Base-by-base conservation (phyloP, 2,797 vertebrate genomes). In the Lepus townsendii region DNA sequence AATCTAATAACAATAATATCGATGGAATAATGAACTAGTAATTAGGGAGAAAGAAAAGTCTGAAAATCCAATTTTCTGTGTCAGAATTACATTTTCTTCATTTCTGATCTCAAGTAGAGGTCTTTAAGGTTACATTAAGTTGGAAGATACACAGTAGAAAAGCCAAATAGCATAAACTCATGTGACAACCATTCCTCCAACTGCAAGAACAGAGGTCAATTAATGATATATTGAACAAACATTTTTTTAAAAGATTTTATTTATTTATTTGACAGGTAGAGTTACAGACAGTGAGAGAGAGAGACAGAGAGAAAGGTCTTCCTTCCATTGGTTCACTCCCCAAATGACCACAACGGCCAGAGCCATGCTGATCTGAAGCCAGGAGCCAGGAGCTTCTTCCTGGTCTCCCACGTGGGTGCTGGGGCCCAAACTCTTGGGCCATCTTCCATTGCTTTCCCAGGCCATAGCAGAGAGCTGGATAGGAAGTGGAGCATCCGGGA, bases 181-280 rank as follows among this genome's bases (percentile, higher is more conserved):
- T 12, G 32, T 66, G 30, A 26, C 35, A 73, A 50, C 65, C 87
- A 2, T 22, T 82, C 88, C 38, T 78, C 32, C 24, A 76, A 24
- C 8, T 80, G 30, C 30, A 96, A 86, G n/a, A 83, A 92, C 2
- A 77, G 62, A 94, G 22, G 32, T 54, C 62, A 93, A 62, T 80
- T 86, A 88, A 95, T 93, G 65, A 89, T 76, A 83, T 20, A 75
- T 27, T 92, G 32, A 77, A 86, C 52, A 91, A 76, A 83, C 79
- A 93, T 42, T 42, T 42, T 42, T 42, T 42, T 9, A 8, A 42
- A 42, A 42, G 7, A 42, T 42, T 42, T 42, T 42, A 42, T 42
- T 42, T 9, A 42, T 42, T 42, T 42, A 42, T 42, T 42, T 42
- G 42, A 42, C 7, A 42, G 42, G 42, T 42, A 42, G 42, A 42